Evolutionary conservation across 2,797 vertebrate species (phyloP).

Genomic region (Mionectes olivaceus): DNA sequence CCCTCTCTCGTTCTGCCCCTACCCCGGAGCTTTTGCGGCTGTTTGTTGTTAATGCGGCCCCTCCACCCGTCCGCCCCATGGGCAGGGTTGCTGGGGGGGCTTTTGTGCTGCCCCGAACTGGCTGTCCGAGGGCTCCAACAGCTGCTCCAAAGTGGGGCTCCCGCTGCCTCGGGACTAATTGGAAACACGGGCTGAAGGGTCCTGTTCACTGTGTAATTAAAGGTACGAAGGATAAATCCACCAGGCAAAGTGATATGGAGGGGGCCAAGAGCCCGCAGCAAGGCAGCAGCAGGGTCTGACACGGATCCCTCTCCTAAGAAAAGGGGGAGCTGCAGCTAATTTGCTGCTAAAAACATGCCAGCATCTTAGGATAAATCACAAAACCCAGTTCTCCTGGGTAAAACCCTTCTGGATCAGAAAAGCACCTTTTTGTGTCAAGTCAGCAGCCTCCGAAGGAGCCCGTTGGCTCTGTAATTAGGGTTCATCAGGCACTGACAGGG

Average conservation of each 20-base stretch:
- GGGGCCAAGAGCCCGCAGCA: not conserved
- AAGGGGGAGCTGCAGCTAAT: not conserved
- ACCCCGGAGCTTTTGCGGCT: not conserved
- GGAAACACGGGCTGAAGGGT: rapidly evolving
- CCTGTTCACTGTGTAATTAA: rapidly evolving
- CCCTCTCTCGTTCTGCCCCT: not conserved
- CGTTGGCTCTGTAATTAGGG: rapidly evolving
- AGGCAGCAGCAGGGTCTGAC: rapidly evolving
- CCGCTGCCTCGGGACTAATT: rapidly evolving
- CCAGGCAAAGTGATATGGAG: rapidly evolving
- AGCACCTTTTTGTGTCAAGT: not conserved
- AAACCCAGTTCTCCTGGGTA: not conserved
- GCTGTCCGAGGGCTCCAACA: not conserved
- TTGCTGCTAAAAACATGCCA: not conserved
- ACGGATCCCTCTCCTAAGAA: rapidly evolving
- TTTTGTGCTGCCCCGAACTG: not conserved
- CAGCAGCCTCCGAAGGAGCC: rapidly evolving
- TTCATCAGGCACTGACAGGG: rapidly evolving
- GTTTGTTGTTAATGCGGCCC: not conserved
- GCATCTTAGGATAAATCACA: not conserved
- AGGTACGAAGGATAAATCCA: not conserved
- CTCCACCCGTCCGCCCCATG: not conserved
- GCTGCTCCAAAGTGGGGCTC: rapidly evolving
- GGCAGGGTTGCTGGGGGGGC: not conserved
- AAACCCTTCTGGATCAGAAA: rapidly evolving